A percentile compares a stretch with the other conserved stretches of the same genome.
Conservation (phyloP, 2,888 invertebrate genomes). For the Lymantria dispar region DNA sequence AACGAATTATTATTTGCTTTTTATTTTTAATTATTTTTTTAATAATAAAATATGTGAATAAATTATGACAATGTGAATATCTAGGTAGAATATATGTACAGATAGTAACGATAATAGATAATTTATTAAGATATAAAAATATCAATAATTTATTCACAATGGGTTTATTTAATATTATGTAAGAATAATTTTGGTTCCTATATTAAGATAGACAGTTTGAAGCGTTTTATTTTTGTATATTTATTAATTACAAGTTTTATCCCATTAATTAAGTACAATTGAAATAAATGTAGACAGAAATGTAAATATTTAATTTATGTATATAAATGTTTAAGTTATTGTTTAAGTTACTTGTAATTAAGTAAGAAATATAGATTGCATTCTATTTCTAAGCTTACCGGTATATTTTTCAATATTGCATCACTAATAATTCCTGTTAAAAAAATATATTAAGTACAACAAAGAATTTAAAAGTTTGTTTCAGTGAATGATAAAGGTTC, state of each 20-base stretch:
- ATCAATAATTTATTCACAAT: slow-evolving; percentile 69
- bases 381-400: slow-evolving; percentile 25
- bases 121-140: slow-evolving; percentile 56
- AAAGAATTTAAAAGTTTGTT: neutral
- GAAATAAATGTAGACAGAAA: slow-evolving; percentile 29
- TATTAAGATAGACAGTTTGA: slow-evolving; percentile 68
- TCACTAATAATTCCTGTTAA: neutral
- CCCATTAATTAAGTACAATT: slow-evolving; percentile 45
- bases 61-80: slow-evolving; percentile 47
- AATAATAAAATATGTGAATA: slow-evolving; percentile 26
- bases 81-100: slow-evolving; percentile 59
- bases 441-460: neutral
- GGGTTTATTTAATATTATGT: slow-evolving; percentile 46
- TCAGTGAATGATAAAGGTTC: too few species aligned
- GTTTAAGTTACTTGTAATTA: slow-evolving; percentile 35
- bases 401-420: slow-evolving; percentile 12
- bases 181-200: slow-evolving; percentile 77
- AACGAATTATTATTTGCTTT: slow-evolving; percentile 8
- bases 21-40: slow-evolving; percentile 20
- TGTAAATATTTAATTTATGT: slow-evolving; percentile 32
- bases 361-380: slow-evolving; percentile 30
- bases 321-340: slow-evolving; percentile 25
- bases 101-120: slow-evolving; percentile 58
- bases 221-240: slow-evolving; percentile 68
- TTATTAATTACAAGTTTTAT: slow-evolving; percentile 48